These are phyloP conservation scores for Corythaeola cristata DNA, from an alignment of 2,113 vertebrate species.

Conservation along the genomic window DNA sequence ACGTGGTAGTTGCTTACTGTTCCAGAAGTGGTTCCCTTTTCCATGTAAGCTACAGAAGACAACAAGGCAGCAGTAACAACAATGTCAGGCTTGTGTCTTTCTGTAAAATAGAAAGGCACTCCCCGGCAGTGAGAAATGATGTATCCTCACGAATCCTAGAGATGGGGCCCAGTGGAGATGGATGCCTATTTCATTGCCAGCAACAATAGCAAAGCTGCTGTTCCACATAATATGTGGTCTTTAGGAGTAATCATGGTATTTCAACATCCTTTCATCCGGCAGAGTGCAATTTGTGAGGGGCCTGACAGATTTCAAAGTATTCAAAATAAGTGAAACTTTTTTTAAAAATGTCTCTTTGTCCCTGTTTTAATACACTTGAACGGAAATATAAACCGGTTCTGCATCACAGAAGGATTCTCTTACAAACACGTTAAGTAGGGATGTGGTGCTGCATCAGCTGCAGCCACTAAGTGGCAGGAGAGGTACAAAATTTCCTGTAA, in stretches of 20 bases:
- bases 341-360: not conserved
- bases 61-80: not conserved
- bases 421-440: not conserved
- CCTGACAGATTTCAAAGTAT: not conserved
- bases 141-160: not conserved
- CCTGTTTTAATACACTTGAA: not conserved
- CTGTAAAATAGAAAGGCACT: not conserved
- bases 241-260: not conserved
- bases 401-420: not conserved
- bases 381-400: not conserved
- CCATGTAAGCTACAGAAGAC: not conserved
- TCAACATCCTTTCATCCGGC: not conserved
- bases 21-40: not conserved
- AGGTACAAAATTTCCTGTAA: not conserved
- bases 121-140: not conserved
- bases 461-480: conserved; percentile 60
- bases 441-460: not conserved
- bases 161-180: not conserved
- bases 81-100: not conserved
- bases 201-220: not conserved
- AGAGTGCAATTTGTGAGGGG: not conserved
- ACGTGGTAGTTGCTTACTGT: not conserved
- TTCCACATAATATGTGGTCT: not conserved
- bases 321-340: not conserved
- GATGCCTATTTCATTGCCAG: not conserved